Conservation (phyloP, 2,797 vertebrate genomes). For the Sebastes oblongus region DNA sequence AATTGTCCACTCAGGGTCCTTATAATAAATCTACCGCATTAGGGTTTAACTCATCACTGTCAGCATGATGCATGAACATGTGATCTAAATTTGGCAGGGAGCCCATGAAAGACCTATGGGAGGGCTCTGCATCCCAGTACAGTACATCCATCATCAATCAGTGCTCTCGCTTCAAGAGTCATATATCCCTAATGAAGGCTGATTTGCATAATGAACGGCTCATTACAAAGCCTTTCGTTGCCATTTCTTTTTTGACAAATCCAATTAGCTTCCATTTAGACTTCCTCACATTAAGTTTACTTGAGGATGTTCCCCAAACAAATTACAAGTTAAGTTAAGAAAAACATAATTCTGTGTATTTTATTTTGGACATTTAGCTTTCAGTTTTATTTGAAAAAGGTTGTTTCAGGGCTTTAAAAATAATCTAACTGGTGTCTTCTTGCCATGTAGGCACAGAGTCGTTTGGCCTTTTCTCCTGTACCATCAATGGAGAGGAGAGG, state of each 20-base stretch:
- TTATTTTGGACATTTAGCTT: not conserved
- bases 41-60: slow-evolving; percentile 33
- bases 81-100: slow-evolving; percentile 52
- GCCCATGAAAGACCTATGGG: slow-evolving; percentile 13
- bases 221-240: slow-evolving; percentile 22
- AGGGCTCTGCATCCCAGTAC: slow-evolving; percentile 23
- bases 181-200: slow-evolving; percentile 47
- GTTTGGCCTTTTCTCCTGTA: slow-evolving; percentile 96
- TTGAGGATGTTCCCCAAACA: not conserved
- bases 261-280: slow-evolving; percentile 7
- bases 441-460: slow-evolving; percentile 91
- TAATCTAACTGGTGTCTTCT: not conserved
- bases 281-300: not conserved
- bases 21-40: slow-evolving; percentile 15
- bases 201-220: slow-evolving; percentile 60
- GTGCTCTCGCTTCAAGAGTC: slow-evolving; percentile 21
- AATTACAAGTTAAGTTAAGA: not conserved
- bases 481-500: slow-evolving; percentile 92
- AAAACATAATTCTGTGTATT: not conserved
- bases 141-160: slow-evolving; percentile 44
- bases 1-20: not conserved
- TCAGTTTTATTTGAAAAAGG: not conserved
- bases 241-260: slow-evolving; percentile 33
- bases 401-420: not conserved
- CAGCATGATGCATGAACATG: slow-evolving; percentile 49